Percentiles rank a stretch among this genome's conserved stretches.
phyloP scores from a whole-genome alignment of 2,797 vertebrate species.

The Rhincodon typus region DNA sequence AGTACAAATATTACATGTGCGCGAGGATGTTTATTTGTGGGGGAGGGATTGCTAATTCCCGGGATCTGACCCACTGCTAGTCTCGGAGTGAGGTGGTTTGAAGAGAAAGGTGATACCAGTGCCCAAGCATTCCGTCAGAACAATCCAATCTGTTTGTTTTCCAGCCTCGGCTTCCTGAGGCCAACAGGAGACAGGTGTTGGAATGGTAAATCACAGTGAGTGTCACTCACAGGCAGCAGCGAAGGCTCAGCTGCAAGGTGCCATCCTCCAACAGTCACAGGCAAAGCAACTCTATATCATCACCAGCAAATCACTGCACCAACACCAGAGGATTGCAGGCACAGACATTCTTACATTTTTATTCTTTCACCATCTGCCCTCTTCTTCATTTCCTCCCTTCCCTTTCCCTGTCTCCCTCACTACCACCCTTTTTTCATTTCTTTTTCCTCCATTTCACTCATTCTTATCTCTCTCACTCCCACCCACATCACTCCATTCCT shows the following conservation, averaged over 20 bases:
- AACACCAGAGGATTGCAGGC: background rate
- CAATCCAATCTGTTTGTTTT: conserved; percentile 30
- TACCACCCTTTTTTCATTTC: background rate
- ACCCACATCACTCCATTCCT: background rate
- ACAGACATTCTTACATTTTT: no score
- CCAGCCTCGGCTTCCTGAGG: background rate
- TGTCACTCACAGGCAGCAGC: background rate
- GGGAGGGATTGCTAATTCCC: background rate
- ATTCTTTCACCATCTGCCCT: background rate
- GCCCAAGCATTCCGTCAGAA: background rate
- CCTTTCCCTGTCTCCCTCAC: no score
- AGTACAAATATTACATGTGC: background rate
- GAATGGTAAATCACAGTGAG: conserved; percentile 9
- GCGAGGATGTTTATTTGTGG: background rate
- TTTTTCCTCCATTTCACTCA: background rate
- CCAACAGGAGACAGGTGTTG: background rate
- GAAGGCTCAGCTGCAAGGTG: background rate
- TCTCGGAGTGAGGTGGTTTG: background rate
- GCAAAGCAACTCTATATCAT: background rate
- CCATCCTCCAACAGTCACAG: background rate
- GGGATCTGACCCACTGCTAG: background rate
- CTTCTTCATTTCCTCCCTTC: background rate
- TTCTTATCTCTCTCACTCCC: background rate
- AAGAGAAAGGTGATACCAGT: background rate
- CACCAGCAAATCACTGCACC: background rate